A percentile compares a stretch with the other conserved stretches of the same genome.
These are phyloP conservation scores for Apocrypta bakeri DNA, from an alignment of 1,140 invertebrate genomes.

Conservation along the genomic window DNA sequence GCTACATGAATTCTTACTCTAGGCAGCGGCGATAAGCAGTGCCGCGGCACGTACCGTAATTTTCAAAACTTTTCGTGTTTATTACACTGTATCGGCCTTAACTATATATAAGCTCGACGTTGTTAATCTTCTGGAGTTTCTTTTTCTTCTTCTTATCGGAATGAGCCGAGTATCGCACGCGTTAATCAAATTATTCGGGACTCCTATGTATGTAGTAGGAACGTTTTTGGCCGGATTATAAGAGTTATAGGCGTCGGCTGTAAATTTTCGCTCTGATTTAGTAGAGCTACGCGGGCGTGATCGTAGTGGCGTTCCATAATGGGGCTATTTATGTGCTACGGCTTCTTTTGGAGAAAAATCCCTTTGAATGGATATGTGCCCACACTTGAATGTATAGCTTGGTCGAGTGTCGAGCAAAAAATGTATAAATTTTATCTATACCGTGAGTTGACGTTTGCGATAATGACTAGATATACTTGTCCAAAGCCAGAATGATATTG, in stretches of 20 bases:
- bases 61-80: constrained; percentile 28
- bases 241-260: not conserved
- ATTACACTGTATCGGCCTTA: not conserved
- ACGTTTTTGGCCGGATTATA: not conserved
- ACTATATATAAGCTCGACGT: not conserved
- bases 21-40: not conserved
- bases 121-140: not conserved
- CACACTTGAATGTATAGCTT: too few species aligned
- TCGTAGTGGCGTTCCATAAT: not conserved
- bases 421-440: too few species aligned
- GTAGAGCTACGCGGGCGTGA: not conserved
- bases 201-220: not conserved
- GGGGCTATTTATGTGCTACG: not conserved
- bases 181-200: constrained; percentile 4
- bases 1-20: constrained; percentile 33
- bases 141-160: constrained; percentile 2
- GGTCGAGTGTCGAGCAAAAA: too few species aligned
- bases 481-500: too few species aligned
- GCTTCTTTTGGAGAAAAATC: too few species aligned
- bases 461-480: too few species aligned
- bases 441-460: too few species aligned
- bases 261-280: not conserved
- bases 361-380: too few species aligned
- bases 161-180: not conserved
- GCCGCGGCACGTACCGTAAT: constrained; percentile 8